phyloP scores from a whole-genome alignment of 2,888 invertebrate species.

The Dicyrtomina minuta region DNA sequence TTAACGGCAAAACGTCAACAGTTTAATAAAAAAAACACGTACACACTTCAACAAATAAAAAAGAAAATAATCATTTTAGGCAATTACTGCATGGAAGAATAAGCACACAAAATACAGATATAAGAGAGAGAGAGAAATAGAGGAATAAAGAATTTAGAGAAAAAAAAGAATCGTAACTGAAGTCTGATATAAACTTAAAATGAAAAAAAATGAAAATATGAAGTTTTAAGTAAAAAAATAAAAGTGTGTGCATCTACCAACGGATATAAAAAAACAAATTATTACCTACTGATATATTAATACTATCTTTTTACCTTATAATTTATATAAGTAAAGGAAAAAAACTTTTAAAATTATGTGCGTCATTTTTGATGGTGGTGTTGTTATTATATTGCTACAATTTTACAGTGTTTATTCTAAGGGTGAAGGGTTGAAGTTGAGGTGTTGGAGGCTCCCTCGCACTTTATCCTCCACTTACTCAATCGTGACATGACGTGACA shows the following conservation, averaged over 20 bases:
- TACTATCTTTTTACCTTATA: neutral
- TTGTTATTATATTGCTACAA: constrained; percentile 24
- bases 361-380: constrained; percentile 24
- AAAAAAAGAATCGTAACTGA: too few species aligned
- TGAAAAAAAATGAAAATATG: neutral
- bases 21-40: too few species aligned
- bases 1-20: too few species aligned
- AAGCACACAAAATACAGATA: too few species aligned
- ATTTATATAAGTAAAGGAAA: neutral
- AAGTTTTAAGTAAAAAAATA: neutral
- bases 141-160: too few species aligned
- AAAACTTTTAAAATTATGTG: constrained; percentile 19
- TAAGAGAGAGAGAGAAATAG: too few species aligned
- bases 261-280: neutral
- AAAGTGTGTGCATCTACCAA: neutral
- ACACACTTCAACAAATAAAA: too few species aligned
- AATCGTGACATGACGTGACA: constrained; percentile 38
- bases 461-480: constrained; percentile 40
- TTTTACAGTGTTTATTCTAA: constrained; percentile 23
- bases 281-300: neutral
- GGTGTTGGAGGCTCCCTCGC: constrained; percentile 47
- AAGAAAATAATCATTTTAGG: too few species aligned
- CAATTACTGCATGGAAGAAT: too few species aligned
- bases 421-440: constrained; percentile 40
- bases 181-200: too few species aligned